These are phyloP conservation scores for Malurus cyaneus DNA, from an alignment of 2,113 vertebrate genomes.

Conservation along the genomic window DNA sequence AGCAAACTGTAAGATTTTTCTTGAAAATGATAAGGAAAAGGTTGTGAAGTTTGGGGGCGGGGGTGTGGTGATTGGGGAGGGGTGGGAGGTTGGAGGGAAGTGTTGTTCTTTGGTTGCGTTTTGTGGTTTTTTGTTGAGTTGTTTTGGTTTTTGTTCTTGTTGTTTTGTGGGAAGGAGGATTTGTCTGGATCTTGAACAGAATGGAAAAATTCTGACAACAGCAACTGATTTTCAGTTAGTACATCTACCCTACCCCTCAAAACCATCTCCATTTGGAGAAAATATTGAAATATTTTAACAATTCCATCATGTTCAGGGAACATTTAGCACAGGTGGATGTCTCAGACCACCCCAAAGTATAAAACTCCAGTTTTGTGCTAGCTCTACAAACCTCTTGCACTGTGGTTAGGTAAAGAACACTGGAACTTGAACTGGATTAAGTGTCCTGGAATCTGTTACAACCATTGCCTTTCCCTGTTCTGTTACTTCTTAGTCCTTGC, in stretches of 20 bases:
- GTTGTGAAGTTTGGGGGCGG: not conserved
- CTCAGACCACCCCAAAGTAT: not conserved
- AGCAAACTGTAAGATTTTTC: not conserved
- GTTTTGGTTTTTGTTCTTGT: not conserved
- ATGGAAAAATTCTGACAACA: not conserved
- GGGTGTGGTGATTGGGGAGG: too few species aligned
- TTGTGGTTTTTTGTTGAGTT: not conserved
- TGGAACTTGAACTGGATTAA: not conserved
- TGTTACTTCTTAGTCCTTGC: not conserved
- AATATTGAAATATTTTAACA: not conserved
- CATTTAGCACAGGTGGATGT: not conserved
- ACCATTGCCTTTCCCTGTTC: not conserved
- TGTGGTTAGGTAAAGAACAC: not conserved
- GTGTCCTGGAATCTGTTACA: not conserved
- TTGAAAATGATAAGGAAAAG: not conserved
- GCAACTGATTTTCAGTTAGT: not conserved
- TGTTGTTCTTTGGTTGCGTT: not conserved
- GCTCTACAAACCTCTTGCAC: not conserved
- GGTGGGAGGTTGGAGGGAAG: too few species aligned
- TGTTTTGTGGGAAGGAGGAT: not conserved
- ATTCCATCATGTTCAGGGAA: not conserved
- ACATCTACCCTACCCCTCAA: not conserved
- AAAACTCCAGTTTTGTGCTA: not conserved
- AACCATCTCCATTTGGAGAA: not conserved
- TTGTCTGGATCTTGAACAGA: not conserved